These are phyloP conservation scores for Danionella cerebrum DNA, from an alignment of 2,113 vertebrate genomes.

Conservation along the genomic window DNA sequence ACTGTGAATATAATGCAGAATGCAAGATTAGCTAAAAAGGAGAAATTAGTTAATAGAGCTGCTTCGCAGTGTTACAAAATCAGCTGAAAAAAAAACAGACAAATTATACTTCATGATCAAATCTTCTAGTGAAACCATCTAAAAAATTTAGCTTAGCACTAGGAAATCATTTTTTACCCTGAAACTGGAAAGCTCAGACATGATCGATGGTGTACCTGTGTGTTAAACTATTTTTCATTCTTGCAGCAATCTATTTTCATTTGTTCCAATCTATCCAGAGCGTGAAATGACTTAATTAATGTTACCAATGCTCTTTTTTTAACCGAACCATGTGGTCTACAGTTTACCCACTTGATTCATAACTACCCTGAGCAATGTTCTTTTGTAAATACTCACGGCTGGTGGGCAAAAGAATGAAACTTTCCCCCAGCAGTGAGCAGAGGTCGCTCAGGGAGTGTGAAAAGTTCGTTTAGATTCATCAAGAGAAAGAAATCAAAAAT, in stretches of 20 bases:
- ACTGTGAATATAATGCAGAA: too few species aligned
- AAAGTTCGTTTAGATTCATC: constrained; percentile 86
- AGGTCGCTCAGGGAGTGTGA: constrained; percentile 81
- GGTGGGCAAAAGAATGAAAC: constrained; percentile 50
- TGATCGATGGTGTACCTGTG: constrained; percentile 17
- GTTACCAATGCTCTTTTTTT: constrained; percentile 10
- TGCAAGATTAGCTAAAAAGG: too few species aligned
- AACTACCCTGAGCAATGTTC: neutral
- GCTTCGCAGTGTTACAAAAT: too few species aligned
- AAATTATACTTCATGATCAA: too few species aligned
- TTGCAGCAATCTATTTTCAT: constrained; percentile 16
- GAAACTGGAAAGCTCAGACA: neutral
- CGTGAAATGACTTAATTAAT: constrained; percentile 17
- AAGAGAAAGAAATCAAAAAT: constrained; percentile 64
- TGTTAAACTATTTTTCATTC: constrained; percentile 2
- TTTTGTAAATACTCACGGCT: neutral
- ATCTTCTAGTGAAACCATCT: neutral
- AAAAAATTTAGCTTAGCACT: neutral
- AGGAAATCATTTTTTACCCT: neutral
- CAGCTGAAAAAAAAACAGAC: too few species aligned
- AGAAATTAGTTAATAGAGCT: too few species aligned
- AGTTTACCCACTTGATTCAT: constrained; percentile 2
- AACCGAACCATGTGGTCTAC: neutral
- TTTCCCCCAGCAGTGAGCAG: constrained; percentile 67
- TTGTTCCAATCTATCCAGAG: constrained; percentile 12